phyloP scores from a whole-genome alignment of 1,140 invertebrate species.

The Limonius californicus region DNA sequence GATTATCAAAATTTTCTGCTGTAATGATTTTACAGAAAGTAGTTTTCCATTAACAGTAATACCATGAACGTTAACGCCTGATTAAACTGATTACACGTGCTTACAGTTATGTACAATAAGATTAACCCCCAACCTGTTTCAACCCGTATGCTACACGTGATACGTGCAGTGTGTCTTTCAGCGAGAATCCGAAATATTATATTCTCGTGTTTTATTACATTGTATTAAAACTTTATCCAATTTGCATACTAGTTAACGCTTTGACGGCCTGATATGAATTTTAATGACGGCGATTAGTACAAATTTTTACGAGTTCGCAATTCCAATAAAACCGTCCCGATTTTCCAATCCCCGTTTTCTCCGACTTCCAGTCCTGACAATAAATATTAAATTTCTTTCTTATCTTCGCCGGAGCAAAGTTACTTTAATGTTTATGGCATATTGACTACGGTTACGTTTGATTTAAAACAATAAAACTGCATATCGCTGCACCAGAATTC shows the following conservation, averaged over 20 bases:
- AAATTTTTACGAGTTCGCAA: constrained; percentile 4
- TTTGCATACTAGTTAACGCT: constrained; percentile 7
- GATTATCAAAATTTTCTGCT: no score
- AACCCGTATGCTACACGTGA: not conserved
- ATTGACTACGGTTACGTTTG: constrained; percentile 1
- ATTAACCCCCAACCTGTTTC: not conserved
- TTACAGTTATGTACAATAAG: no score
- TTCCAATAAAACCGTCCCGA: constrained; percentile 5
- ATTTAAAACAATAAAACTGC: not conserved
- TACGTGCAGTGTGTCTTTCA: no score
- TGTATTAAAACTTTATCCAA: constrained; percentile 1
- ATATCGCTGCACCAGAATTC: no score
- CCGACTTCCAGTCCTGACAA: not conserved
- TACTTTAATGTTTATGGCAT: constrained; percentile 2
- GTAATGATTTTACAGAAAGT: no score
- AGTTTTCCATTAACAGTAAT: no score
- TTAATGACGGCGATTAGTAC: not conserved
- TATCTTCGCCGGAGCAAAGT: not conserved
- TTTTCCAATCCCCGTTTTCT: not conserved
- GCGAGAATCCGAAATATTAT: no score
- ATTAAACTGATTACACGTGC: no score
- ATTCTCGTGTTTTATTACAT: not conserved
- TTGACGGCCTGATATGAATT: not conserved
- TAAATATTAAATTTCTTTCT: constrained; percentile 11
- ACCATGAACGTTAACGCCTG: no score